Evolutionary conservation across 2,113 vertebrate genomes (phyloP), one percentile per base, ranked within the genome.

Genomic region (Diphyllodes magnificus): DNA sequence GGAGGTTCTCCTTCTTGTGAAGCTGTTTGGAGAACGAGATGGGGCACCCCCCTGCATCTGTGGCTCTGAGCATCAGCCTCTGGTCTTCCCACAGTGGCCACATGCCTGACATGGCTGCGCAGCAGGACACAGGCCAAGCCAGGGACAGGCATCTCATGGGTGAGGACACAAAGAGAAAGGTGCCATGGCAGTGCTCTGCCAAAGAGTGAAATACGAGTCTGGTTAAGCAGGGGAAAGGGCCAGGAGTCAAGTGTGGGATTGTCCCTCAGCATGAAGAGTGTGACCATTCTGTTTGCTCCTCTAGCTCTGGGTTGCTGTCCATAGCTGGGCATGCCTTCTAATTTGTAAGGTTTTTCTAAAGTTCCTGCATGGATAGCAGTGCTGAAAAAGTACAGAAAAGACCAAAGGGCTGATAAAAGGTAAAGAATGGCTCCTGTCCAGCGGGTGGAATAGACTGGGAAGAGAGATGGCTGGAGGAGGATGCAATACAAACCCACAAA

Each of bases 81-180:
- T 56, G 39, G 8, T 75, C 39, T 28, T 59, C 47, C 49, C 0
- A 0, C 49, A 47, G 25, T 1, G 13, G 63, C 33, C 31, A 27
- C 42, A 35, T 0, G 0, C 17, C 72, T 59, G 30, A 31, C 1
- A 0, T 3, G 44, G 49, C 51, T 89, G 39, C 9, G 12, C 25
- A 56, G 44, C 14, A 27, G 50, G 42, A 61, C 37, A 39, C 0
- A 1, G 76, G 24, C 13, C 56, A 59, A 77, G 50, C 11, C 39
- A n/a, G 59, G 16, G 60, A 54, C 0, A 0, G 16, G 16, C 22
- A 23, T 23, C 50, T 51, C 63, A 13, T 23, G 49, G 37, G 24
- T 40, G 69, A 86, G 51, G 27, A 59, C 45, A 53, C 24, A 23
- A 24, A 27, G 22, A 4, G 3, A 70, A 64, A 85, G 33, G 54